Conservation (phyloP, 2,797 vertebrate genomes). For the Salarias fasciatus region DNA sequence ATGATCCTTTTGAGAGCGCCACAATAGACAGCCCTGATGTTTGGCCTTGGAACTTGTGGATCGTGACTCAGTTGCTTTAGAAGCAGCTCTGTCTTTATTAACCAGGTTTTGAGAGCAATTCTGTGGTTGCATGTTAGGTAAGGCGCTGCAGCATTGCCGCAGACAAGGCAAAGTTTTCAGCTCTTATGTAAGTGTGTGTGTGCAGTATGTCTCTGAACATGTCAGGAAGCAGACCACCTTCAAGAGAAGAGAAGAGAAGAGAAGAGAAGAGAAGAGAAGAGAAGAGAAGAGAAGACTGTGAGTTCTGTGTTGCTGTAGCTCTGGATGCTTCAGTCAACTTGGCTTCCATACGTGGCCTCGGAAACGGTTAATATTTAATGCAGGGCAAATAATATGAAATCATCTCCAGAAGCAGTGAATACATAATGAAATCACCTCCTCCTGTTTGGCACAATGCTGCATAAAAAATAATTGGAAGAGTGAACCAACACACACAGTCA, state of each 20-base stretch:
- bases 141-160: constrained; percentile 31
- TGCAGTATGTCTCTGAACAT: background rate
- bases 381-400: constrained; percentile 62
- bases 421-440: constrained; percentile 63
- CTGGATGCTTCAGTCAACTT: constrained; percentile 19
- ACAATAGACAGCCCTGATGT: constrained; percentile 68
- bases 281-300: constrained; percentile 3
- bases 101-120: constrained; percentile 56
- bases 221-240: constrained; percentile 5
- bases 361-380: constrained; percentile 64
- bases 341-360: constrained; percentile 28
- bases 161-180: background rate
- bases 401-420: constrained; percentile 51
- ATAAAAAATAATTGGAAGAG: constrained; percentile 23
- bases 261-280: constrained; percentile 1
- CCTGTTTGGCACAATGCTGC: constrained; percentile 39
- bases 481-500: constrained; percentile 10
- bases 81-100: constrained; percentile 66
- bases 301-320: constrained; percentile 7
- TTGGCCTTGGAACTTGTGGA: constrained; percentile 60
- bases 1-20: constrained; percentile 53
- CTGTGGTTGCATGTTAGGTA: constrained; percentile 43
- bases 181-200: background rate
- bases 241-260: constrained; percentile 1
- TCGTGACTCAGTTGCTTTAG: constrained; percentile 62